Base-by-base conservation (phyloP, 2,113 vertebrate species). In the Proteles cristata region DNA sequence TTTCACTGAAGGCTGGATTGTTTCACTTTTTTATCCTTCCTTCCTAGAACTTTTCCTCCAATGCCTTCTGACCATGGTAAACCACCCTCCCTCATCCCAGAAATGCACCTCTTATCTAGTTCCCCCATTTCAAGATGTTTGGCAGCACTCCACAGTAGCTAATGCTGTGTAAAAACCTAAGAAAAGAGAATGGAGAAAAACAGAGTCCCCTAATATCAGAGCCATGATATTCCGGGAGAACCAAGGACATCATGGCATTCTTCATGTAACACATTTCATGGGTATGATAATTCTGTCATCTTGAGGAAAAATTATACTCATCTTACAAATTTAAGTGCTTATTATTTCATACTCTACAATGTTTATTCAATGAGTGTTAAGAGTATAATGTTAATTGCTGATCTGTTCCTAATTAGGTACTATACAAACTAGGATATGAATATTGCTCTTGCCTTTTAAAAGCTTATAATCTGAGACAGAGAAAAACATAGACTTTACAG, bases 131-230 rank as follows among this genome's bases (percentile, higher is more conserved):
- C 21, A 71, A 58, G 35, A 88, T 50, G 12, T 76, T 55, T 89
- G 50, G 45, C 71, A 69, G 39, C n/a, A 95, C 69, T 92, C 31
- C 39, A 25, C n/a, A 96, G n/a, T 7, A 93, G 39, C 39, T 91
- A 81, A 55, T 48, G 2, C 80, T 93, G 83, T 63, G 83, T 55
- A 31, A 16, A 97, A 90, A 93, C 6, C 66, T 87, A 94, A 96
- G 71, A n/a, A 94, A 91, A 86, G 26, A 69, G 2, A 96, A 92
- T 71, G 66, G 45, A 21, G 21, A 66, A 79, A 93, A 94, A 74
- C 1, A 11, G 15, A 28, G 1, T 45, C 12, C 43, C 33, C 63
- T 68, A 21, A 82, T 26, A 58, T 35, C 43, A 89, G 89, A 48
- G 17, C 15, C 17, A 58, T 76, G 28, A 61, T 15, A 55, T 89